These are phyloP conservation scores for Pardalotus punctatus DNA, from an alignment of 2,113 vertebrate genomes.

Conservation along the genomic window DNA sequence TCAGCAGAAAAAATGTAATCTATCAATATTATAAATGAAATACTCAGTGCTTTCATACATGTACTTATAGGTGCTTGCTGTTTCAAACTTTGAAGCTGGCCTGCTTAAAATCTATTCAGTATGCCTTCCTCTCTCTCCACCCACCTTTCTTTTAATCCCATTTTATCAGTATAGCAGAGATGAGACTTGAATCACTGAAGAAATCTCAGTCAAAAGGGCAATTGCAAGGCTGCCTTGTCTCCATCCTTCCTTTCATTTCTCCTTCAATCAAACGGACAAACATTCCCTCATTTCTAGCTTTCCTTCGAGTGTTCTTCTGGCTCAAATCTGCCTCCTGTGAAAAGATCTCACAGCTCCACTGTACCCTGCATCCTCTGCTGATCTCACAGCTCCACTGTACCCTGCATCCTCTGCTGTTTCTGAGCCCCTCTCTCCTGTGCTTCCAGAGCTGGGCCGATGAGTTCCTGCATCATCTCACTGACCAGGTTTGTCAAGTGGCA, in stretches of 20 bases:
- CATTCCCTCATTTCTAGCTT: not conserved
- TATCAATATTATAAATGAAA: not conserved
- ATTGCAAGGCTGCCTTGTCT: not conserved
- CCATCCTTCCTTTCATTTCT: not conserved
- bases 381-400: not conserved
- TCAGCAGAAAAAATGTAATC: not conserved
- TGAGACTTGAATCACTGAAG: not conserved
- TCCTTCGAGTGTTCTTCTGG: not conserved
- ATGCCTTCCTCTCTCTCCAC: not conserved
- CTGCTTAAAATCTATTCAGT: not conserved
- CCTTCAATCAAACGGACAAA: not conserved
- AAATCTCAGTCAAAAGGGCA: not conserved
- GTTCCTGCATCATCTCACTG: not conserved
- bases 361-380: not conserved
- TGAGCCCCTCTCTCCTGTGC: not conserved
- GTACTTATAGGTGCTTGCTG: not conserved
- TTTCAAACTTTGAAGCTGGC: not conserved
- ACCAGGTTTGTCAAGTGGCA: not conserved
- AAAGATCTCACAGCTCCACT: not conserved
- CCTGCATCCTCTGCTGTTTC: not conserved
- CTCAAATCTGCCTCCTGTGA: not conserved
- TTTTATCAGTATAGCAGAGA: not conserved
- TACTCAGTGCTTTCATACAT: rapidly evolving
- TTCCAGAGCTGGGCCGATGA: not conserved
- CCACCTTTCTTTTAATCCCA: not conserved